Evolutionary conservation across 2,888 invertebrate species (phyloP), one percentile per base, ranked within the genome.

Genomic region (Drosophila leonis): DNA sequence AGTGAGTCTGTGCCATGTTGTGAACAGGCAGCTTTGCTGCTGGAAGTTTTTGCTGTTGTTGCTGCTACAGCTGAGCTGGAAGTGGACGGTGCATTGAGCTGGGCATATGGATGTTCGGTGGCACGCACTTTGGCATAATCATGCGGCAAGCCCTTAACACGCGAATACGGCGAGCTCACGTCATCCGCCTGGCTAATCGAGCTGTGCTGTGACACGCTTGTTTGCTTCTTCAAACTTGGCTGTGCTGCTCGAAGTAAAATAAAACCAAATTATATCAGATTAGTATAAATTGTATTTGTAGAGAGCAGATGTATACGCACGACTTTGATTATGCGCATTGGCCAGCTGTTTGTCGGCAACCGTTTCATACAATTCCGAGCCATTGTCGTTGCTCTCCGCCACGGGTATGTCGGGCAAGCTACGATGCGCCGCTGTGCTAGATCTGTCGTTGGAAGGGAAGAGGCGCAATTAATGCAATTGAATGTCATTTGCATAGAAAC

Each of bases 321-420:
- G 93, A 79, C 93, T 93, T 78, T 92, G 91, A 65, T 91, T 90
- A 39, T 90, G 91, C n/a, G 88, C 92, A 75, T 86, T 86, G 13
- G 83, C 71, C 3, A 90, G 71, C 81, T 94, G 92, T 92, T 94
- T 94, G 79, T 95, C 95, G 56, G 95, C 95, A 18, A 97, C 97
- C 8, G 97, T 97, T 41, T 97, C 97, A 92, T 97, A 97, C 72
- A 97, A 94, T 91, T 97, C 97, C 0, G 97, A 97, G 10, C 96
- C 95, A 54, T 96, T 97, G 92, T 97, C 97, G 82, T 94, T 94
- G 74, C 94, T 94, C 83, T 95, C 95, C 39, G 95, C 95, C 33
- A 96, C 95, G 10, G 97, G 96, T 88, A 97, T 97, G 92, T 97
- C 97, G 31, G 97, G 97, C 75, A 97, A 94, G 93, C 97, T 97